These are phyloP conservation scores for Drymodes brunneopygia DNA, from an alignment of 2,113 vertebrate species.

Conservation along the genomic window DNA sequence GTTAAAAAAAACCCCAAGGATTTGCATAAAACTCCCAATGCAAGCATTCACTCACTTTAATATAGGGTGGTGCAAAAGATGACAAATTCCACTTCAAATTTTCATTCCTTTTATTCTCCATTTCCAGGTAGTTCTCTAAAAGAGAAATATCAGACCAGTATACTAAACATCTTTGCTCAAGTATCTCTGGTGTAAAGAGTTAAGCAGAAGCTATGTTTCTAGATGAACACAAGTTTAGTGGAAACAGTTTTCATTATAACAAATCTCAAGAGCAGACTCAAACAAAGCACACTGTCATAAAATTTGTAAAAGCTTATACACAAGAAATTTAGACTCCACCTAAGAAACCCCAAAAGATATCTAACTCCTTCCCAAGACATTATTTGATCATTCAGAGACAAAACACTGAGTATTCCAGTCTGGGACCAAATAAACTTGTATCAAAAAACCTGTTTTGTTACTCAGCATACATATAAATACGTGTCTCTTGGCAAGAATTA, in stretches of 20 bases:
- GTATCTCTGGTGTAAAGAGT: not conserved
- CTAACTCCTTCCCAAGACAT: not conserved
- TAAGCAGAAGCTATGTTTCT: not conserved
- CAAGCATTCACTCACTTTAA: slow-evolving; percentile 79
- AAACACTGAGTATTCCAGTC: not conserved
- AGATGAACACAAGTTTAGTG: not conserved
- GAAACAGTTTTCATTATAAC: not conserved
- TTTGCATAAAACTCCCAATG: not conserved
- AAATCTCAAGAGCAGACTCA: not conserved
- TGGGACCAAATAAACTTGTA: not conserved
- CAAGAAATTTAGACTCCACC: not conserved
- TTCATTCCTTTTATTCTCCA: slow-evolving; percentile 81
- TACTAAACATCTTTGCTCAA: not conserved
- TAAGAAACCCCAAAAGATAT: not conserved
- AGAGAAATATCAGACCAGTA: not conserved
- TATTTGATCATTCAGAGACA: not conserved
- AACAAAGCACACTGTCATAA: not conserved
- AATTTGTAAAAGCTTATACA: not conserved
- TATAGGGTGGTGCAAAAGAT: slow-evolving; percentile 90
- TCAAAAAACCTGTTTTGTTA: not conserved
- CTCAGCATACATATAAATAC: not conserved
- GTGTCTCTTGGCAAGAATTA: not conserved
- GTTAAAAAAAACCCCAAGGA: not conserved
- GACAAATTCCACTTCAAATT: slow-evolving; percentile 88
- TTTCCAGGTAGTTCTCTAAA: slow-evolving; percentile 79